Conservation (phyloP, 2,113 vertebrate species). For the Trochalopteron elliotii region DNA sequence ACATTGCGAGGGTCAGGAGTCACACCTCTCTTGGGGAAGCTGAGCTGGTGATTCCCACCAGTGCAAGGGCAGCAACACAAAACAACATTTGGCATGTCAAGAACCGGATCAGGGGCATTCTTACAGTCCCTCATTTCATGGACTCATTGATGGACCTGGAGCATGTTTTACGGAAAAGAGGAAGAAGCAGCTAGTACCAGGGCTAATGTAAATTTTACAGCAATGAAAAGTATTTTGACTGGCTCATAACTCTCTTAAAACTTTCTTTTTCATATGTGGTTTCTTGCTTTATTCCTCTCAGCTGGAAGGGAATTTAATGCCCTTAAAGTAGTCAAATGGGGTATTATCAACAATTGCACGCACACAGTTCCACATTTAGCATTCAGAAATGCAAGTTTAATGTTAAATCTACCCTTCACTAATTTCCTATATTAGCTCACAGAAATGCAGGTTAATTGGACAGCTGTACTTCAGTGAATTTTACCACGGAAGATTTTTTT, state of each 20-base stretch:
- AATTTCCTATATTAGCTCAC: neutral
- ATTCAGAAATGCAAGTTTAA: conserved; percentile 7
- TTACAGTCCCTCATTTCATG: neutral
- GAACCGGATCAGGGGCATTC: neutral
- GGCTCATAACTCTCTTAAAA: neutral
- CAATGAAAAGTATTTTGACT: neutral
- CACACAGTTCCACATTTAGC: neutral
- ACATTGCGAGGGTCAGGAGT: neutral
- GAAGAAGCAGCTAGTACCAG: neutral
- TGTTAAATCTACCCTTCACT: neutral
- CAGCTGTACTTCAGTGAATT: neutral
- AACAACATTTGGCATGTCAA: neutral
- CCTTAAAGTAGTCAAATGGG: neutral
- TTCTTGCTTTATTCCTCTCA: neutral
- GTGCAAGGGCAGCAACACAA: neutral
- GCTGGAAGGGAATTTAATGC: neutral
- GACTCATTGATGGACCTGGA: neutral
- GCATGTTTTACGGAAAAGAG: neutral
- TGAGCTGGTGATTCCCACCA: neutral
- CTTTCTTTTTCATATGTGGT: neutral
- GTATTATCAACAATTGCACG: neutral
- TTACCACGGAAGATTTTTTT: neutral
- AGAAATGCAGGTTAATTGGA: neutral
- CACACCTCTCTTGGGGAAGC: neutral
- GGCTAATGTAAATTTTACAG: neutral